Evolutionary conservation across 2,113 vertebrate genomes (phyloP), one percentile per base, ranked within the genome.

Genomic region (Callospermophilus lateralis): DNA sequence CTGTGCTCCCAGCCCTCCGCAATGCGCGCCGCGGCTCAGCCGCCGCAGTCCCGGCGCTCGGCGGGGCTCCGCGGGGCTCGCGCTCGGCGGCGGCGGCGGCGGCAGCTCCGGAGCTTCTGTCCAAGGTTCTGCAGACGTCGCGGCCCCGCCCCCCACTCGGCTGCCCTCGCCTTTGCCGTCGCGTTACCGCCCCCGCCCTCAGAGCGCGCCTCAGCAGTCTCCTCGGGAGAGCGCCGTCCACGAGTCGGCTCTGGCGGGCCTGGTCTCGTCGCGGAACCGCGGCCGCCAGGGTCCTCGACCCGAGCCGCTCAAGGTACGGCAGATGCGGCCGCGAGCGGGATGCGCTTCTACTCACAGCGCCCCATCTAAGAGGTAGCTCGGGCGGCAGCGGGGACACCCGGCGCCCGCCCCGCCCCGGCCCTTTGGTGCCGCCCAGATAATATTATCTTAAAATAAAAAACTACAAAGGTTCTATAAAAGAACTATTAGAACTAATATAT

Each of bases 51-150:
- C 96, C 73, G 86, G 94, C 83, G 81, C 89, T 92, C 95, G 58
- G 79, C 89, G 53, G 92, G 39, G 87, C 92, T 93, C 95, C 84
- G 94, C 77, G 81, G 91, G 80, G 94, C 94, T 89, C 94, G 94
- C 76, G 92, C 89, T 3, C 68, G 32, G 42, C 39, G 4, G 28
- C 17, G 48, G 51, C 55, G 20, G 81, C 67, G 32, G 95, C 90
- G 93, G 90, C 93, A 37, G 93, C 92, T 86, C 90, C 6, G 79
- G 72, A 96, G 98, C 96, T 97, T 97, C 98, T 98, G 97, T 98
- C 98, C 98, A 98, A 97, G 98, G 98, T 98, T 97, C 98, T 98
- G 98, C 97, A 96, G 97, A 26, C 92, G 90, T 76, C 48, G 72
- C 89, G 92, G 94, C 95, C 96, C 86, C 91, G 86, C 93, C 97